Evolutionary conservation across 2,888 invertebrate genomes (phyloP).

Genomic region (Opisthograptis luteolata): DNA sequence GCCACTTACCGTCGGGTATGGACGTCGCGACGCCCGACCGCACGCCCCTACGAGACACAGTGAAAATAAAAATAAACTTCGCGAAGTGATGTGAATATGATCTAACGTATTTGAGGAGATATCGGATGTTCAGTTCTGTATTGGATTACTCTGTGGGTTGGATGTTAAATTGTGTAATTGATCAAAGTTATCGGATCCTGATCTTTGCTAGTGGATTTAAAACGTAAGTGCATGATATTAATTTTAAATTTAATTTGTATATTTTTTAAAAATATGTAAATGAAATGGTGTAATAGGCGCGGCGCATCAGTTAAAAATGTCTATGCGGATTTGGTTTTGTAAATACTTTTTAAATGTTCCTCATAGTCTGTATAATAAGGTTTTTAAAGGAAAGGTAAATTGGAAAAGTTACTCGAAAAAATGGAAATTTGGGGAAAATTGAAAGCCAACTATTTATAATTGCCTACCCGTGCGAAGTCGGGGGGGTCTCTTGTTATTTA

Average conservation of each 20-base stretch:
- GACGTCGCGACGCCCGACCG: slow-evolving; percentile 36
- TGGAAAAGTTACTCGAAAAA: too few species aligned
- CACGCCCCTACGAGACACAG: slow-evolving; percentile 30
- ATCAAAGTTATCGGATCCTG: slow-evolving; percentile 3
- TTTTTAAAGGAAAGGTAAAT: too few species aligned
- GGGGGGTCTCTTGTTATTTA: too few species aligned
- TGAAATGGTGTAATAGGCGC: too few species aligned
- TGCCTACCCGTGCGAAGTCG: too few species aligned
- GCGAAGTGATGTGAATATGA: slow-evolving; percentile 45
- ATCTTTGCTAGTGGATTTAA: slow-evolving; percentile 7
- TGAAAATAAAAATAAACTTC: slow-evolving; percentile 38
- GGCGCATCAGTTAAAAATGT: too few species aligned
- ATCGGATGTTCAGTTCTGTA: slow-evolving; percentile 20
- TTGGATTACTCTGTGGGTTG: slow-evolving; percentile 31
- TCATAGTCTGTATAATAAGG: too few species aligned
- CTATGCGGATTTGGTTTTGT: too few species aligned
- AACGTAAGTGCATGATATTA: slow-evolving; percentile 28
- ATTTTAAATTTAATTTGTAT: background rate
- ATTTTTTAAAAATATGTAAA: too few species aligned
- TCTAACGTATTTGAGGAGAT: slow-evolving; percentile 26
- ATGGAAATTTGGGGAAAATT: too few species aligned
- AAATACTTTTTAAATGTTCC: too few species aligned
- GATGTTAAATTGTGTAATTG: slow-evolving; percentile 25
- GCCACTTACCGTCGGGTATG: slow-evolving; percentile 38
- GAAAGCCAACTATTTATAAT: too few species aligned